phyloP scores from a whole-genome alignment of 2,797 vertebrate species.

The Propithecus deckenii region DNA sequence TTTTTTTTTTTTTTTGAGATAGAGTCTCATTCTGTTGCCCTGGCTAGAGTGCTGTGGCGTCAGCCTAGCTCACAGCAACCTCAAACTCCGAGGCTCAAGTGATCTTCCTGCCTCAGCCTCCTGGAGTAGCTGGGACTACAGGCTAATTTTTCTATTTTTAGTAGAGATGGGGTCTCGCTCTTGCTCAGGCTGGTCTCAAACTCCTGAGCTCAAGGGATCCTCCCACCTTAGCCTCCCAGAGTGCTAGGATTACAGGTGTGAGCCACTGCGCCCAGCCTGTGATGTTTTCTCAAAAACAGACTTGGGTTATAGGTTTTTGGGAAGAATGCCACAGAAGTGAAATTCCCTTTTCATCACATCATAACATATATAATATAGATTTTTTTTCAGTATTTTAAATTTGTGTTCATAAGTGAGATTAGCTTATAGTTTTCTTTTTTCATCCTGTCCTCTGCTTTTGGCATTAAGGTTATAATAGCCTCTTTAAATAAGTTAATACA shows the following conservation, averaged over 20 bases:
- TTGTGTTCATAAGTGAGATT: conserved; percentile 28
- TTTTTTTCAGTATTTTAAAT: conserved; percentile 17
- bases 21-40: background rate
- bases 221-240: background rate
- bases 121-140: background rate
- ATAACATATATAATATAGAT: background rate
- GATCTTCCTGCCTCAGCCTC: background rate
- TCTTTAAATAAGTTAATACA: background rate
- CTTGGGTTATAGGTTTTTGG: background rate
- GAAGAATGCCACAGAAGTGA: background rate
- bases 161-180: background rate
- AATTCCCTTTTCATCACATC: background rate
- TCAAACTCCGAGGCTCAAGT: background rate
- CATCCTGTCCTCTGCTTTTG: background rate
- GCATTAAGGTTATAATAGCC: background rate
- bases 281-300: background rate
- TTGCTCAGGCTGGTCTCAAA: background rate
- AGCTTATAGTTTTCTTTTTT: background rate
- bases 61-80: background rate
- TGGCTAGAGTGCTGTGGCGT: background rate
- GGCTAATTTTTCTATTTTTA: background rate
- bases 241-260: background rate
- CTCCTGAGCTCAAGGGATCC: background rate
- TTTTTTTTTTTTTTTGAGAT: background rate
- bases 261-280: background rate